Base-by-base conservation (phyloP, 1,140 invertebrate species). In the Zeugodacus cucurbitae region DNA sequence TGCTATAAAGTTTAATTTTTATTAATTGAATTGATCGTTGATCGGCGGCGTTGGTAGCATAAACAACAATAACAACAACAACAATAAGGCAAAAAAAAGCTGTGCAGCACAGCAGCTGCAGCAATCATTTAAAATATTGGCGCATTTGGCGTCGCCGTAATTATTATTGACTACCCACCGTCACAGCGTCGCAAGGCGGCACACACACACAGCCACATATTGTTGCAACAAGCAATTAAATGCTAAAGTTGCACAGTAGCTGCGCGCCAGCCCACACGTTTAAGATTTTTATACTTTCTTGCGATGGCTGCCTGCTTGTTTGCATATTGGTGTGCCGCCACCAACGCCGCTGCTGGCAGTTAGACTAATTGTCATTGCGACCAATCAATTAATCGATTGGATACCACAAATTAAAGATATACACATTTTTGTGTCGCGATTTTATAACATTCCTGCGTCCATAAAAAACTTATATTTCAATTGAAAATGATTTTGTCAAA, bases 341-440 rank as follows among this genome's bases (percentile, higher is more conserved):
- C 37, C 74, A 8, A 44, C 8, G n/a, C n/a, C 3, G 37, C 32
- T 37, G 41, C 74, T 82, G 74, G 41, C 22, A 4, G 41, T n/a
- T 41, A 82, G 74, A 82, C 74, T 82, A 54, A 82, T 82, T 82
- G 74, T 26, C 44, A 5, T 4, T 54, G 74, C 74, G 44, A 82
- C 41, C 74, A 82, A 82, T 82, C 74, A 82, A 82, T 82, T 82
- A 82, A 82, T 82, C 74, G 74, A 82, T 82, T 82, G 74, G 37
- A 34, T 82, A 82, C 14, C 41, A 34, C 26, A 82, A 82, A 41
- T n/a, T 48, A 22, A 8, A 82, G 10, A 48, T 26, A 34, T 34
- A 70, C n/a, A 48, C 17, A 34, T 74, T 74, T 6, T 74, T 41
- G 34, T 6, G 20, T 17, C 22, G 32, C 11, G 41, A 74, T 74